These are phyloP conservation scores for Xiphophorus maculatus DNA, from an alignment of 2,113 vertebrate genomes.

Conservation along the genomic window DNA sequence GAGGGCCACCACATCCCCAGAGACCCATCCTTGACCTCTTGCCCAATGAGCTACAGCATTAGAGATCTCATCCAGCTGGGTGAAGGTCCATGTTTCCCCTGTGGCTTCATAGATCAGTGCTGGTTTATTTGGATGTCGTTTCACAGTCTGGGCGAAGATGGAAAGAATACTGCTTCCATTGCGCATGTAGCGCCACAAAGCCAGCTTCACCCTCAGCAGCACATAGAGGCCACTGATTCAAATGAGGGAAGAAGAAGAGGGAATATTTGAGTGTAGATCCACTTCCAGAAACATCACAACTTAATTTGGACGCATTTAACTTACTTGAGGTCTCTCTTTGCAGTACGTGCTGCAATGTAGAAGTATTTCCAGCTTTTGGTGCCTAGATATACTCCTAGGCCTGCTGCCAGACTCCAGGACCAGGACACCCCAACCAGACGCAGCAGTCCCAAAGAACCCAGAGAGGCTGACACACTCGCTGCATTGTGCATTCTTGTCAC, in stretches of 20 bases:
- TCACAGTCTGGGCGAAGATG: slow-evolving; percentile 83
- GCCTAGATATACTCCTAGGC: slow-evolving; percentile 85
- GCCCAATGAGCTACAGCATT: slow-evolving; percentile 85
- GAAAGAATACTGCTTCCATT: slow-evolving; percentile 80
- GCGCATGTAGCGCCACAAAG: slow-evolving; percentile 79
- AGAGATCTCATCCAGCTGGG: slow-evolving; percentile 82
- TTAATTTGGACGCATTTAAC: slow-evolving; percentile 44
- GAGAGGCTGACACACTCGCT: slow-evolving; percentile 76
- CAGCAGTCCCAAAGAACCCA: slow-evolving; percentile 81
- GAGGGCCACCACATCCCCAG: slow-evolving; percentile 87
- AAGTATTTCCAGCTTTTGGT: slow-evolving; percentile 89
- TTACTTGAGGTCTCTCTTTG: slow-evolving; percentile 87
- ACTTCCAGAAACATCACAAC: background rate
- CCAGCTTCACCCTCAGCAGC: slow-evolving; percentile 85
- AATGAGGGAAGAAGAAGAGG: background rate
- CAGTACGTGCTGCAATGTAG: slow-evolving; percentile 85
- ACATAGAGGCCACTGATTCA: slow-evolving; percentile 84
- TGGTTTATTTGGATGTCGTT: slow-evolving; percentile 80
- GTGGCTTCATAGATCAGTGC: slow-evolving; percentile 88
- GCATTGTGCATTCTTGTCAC: slow-evolving; percentile 80
- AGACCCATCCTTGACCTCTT: slow-evolving; percentile 77
- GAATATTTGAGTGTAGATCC: background rate
- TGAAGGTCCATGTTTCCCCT: slow-evolving; percentile 85
- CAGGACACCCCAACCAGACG: slow-evolving; percentile 87
- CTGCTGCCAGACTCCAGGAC: slow-evolving; percentile 87